These are phyloP conservation scores for Chironex yamaguchii DNA, from an alignment of 30 jellyfish, hydroid and myxozoan species.

Conservation along the genomic window DNA sequence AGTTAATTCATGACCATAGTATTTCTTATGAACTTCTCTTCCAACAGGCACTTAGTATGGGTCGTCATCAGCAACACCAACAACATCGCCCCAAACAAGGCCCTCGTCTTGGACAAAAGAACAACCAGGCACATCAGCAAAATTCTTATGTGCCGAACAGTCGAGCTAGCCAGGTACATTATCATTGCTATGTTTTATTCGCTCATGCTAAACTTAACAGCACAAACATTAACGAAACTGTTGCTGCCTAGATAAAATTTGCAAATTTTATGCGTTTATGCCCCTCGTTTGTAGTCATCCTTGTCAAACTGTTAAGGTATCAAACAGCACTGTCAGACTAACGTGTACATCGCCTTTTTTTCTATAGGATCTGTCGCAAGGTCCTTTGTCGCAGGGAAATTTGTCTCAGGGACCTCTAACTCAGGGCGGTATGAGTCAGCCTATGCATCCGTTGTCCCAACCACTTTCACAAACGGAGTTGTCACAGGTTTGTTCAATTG, in stretches of 20 bases:
- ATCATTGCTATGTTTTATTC: too few species aligned
- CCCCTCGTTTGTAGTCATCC: too few species aligned
- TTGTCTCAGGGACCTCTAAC: constrained; percentile 99
- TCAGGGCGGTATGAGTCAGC: constrained; percentile 99
- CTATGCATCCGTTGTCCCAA: constrained; percentile 96
- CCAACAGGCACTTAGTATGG: constrained; percentile 79
- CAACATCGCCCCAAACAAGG: constrained; percentile 81
- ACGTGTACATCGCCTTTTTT: neutral
- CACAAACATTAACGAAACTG: too few species aligned
- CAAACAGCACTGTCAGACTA: too few species aligned
- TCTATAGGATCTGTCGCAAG: constrained; percentile 90
- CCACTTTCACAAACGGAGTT: constrained; percentile 99
- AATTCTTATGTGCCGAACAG: constrained; percentile 55
- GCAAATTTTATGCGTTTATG: too few species aligned
- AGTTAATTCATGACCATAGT: too few species aligned
- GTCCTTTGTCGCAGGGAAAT: constrained; percentile 97
- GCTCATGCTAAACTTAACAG: too few species aligned
- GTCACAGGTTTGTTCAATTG: constrained; percentile 82
- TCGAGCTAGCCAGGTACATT: constrained; percentile 85
- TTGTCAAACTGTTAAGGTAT: too few species aligned
- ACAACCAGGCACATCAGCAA: constrained; percentile 77
- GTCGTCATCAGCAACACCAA: constrained; percentile 94
- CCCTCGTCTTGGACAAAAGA: constrained; percentile 67
- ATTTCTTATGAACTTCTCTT: too few species aligned
- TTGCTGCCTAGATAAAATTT: too few species aligned